These are phyloP conservation scores for Ctenochaetus hawaiiensis DNA, from an alignment of 2,797 vertebrate species.

Conservation along the genomic window DNA sequence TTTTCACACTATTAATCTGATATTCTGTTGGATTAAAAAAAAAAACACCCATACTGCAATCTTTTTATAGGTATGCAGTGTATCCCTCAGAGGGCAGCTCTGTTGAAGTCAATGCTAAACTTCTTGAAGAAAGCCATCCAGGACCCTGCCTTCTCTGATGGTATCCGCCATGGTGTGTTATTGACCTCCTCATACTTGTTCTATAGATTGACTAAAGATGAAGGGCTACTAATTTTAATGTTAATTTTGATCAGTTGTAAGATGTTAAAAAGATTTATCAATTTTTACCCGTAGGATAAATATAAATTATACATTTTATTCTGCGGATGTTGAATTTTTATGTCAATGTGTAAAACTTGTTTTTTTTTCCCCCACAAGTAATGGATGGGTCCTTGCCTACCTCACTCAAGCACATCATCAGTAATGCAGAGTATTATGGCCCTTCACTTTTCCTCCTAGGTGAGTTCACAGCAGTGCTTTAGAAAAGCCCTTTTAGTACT, in stretches of 20 bases:
- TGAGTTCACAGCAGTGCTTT: slow-evolving; percentile 74
- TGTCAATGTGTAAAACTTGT: slow-evolving; percentile 10
- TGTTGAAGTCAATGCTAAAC: slow-evolving; percentile 98
- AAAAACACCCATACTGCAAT: background rate
- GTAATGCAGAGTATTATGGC: slow-evolving; percentile 98
- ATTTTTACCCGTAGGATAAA: background rate
- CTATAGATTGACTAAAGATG: background rate
- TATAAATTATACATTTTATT: background rate
- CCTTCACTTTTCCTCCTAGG: slow-evolving; percentile 96
- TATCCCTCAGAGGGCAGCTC: slow-evolving; percentile 96
- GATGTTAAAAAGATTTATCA: background rate
- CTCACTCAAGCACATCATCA: slow-evolving; percentile 99
- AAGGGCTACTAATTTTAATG: too few species aligned
- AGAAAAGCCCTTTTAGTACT: slow-evolving; percentile 11
- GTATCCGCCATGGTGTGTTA: slow-evolving; percentile 93
- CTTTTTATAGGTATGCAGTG: slow-evolving; percentile 91
- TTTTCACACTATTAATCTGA: too few species aligned
- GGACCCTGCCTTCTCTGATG: slow-evolving; percentile 96
- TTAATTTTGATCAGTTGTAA: too few species aligned
- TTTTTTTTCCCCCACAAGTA: slow-evolving; percentile 82
- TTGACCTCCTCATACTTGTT: background rate
- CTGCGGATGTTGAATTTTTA: slow-evolving; percentile 22
- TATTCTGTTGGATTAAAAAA: background rate
- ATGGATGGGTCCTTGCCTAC: slow-evolving; percentile 99
- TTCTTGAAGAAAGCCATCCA: slow-evolving; percentile 99